Percentiles rank a stretch among this genome's conserved stretches.
phyloP scores from a whole-genome alignment of 2,113 vertebrate genomes.

The Gallinago jamesoni region DNA sequence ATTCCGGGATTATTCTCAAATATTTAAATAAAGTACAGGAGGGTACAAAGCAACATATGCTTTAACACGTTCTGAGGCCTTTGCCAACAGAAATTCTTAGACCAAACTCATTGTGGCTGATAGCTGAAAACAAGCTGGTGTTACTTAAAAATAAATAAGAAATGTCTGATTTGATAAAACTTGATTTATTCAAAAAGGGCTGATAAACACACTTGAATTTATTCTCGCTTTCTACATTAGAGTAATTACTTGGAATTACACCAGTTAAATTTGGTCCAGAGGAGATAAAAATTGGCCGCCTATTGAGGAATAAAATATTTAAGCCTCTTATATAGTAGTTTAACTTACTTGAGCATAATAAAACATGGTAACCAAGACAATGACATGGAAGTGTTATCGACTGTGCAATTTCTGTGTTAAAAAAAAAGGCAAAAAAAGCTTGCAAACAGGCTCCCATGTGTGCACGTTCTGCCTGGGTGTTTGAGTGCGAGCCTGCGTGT shows the following conservation, averaged over 20 bases:
- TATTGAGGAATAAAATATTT: neutral
- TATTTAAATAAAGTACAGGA: neutral
- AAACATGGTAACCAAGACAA: neutral
- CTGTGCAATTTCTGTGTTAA: neutral
- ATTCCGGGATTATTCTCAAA: neutral
- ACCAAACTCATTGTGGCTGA: neutral
- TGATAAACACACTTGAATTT: conserved; percentile 16
- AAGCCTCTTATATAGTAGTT: neutral
- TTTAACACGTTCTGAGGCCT: neutral
- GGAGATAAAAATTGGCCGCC: neutral
- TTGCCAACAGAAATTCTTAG: conserved; percentile 1
- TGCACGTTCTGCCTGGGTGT: neutral
- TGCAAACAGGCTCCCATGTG: neutral
- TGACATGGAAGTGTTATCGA: neutral
- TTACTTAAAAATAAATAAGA: conserved; percentile 7
- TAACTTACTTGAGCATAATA: neutral
- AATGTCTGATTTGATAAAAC: conserved; percentile 23
- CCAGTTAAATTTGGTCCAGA: conserved; percentile 3
- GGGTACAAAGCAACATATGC: neutral
- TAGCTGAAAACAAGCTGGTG: neutral
- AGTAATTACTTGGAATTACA: neutral
- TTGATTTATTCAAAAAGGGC: conserved; percentile 33
- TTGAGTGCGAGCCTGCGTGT: neutral
- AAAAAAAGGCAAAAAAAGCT: neutral
- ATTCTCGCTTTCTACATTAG: neutral